Evolutionary conservation across 2,888 invertebrate genomes (phyloP).

Genomic region (Apamea anceps): DNA sequence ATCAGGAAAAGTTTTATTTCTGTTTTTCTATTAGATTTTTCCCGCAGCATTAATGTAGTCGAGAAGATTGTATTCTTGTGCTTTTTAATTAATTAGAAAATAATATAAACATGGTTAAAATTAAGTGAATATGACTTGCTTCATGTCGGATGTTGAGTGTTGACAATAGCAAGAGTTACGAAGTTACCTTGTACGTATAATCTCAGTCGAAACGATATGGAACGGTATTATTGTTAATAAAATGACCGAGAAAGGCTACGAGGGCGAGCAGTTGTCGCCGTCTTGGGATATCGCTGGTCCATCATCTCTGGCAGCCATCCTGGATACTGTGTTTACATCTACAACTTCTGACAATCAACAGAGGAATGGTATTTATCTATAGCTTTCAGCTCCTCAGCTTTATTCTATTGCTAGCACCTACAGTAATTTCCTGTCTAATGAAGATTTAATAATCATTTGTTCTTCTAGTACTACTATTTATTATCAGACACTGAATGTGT

Average conservation of each 20-base stretch:
- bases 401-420: background rate
- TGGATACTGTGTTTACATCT: constrained; percentile 91
- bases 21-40: constrained; percentile 57
- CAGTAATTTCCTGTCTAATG: background rate
- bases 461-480: background rate
- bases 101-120: constrained; percentile 59
- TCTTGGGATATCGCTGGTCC: constrained; percentile 87
- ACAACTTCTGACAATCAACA: constrained; percentile 85
- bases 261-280: constrained; percentile 81
- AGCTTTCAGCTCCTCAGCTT: constrained; percentile 9
- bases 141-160: constrained; percentile 60
- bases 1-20: constrained; percentile 61
- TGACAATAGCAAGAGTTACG: constrained; percentile 66
- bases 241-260: constrained; percentile 86
- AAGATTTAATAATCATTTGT: background rate
- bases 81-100: constrained; percentile 37
- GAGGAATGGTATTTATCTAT: constrained; percentile 75
- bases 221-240: constrained; percentile 67
- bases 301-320: constrained; percentile 91
- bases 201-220: constrained; percentile 70
- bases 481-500: constrained; percentile 1
- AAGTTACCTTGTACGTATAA: constrained; percentile 55
- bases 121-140: constrained; percentile 55
- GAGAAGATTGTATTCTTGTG: constrained; percentile 30
- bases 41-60: constrained; percentile 55